Evolutionary conservation across 2,888 invertebrate species (phyloP).

Genomic region (Endotricha flammealis): DNA sequence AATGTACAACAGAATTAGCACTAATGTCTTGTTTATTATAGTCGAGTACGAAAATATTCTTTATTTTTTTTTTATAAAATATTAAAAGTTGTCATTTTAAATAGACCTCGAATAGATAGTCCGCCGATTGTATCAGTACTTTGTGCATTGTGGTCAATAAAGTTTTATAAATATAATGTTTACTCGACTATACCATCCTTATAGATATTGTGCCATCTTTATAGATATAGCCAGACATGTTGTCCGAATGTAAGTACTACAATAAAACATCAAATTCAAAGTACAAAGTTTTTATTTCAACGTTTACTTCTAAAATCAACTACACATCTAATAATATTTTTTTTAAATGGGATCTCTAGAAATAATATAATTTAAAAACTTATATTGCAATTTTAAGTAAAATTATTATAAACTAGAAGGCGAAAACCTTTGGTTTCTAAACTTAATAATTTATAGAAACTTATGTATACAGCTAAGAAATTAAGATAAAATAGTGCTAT

Average conservation of each 20-base stretch:
- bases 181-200: too few species aligned
- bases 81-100: too few species aligned
- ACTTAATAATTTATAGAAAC: conserved; percentile 31
- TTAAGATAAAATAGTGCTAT: conserved; percentile 21
- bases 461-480: conserved; percentile 25
- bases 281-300: conserved; percentile 55
- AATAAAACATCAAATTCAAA: conserved; percentile 26
- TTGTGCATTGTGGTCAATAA: too few species aligned
- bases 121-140: too few species aligned
- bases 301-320: conserved; percentile 56
- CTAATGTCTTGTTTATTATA: too few species aligned
- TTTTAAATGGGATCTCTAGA: conserved; percentile 36
- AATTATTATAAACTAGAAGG: conserved; percentile 23
- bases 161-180: too few species aligned
- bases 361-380: conserved; percentile 37
- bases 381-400: conserved; percentile 26
- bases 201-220: too few species aligned
- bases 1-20: too few species aligned
- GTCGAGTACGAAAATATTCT: too few species aligned
- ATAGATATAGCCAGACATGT: too few species aligned
- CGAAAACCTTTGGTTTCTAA: conserved; percentile 40
- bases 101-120: too few species aligned
- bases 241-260: background rate
- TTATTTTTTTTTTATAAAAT: too few species aligned
- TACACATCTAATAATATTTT: conserved; percentile 35